Conservation (phyloP, 2,888 invertebrate genomes). For the Watsonalla binaria region DNA sequence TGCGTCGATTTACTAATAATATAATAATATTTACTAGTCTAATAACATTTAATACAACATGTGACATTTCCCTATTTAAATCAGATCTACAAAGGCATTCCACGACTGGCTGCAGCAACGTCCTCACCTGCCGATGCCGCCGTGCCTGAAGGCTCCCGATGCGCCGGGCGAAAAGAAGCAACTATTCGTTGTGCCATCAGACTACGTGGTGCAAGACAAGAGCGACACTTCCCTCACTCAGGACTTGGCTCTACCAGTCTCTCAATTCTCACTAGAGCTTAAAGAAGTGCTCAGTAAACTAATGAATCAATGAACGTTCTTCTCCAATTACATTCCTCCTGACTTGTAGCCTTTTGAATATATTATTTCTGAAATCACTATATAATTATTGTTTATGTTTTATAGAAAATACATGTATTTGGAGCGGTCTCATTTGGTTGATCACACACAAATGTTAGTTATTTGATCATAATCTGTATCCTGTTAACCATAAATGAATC, state of each 20-base stretch:
- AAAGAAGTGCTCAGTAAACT: conserved; percentile 64
- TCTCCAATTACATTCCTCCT: background rate
- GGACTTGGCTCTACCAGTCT: conserved; percentile 60
- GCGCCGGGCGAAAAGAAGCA: conserved; percentile 46
- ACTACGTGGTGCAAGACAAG: conserved; percentile 47
- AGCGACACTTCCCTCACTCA: conserved; percentile 28
- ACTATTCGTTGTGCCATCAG: conserved; percentile 61
- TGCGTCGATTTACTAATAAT: no score
- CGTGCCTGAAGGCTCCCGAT: conserved; percentile 37
- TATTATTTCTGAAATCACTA: background rate
- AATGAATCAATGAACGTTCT: conserved; percentile 37
- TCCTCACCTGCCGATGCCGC: conserved; percentile 57
- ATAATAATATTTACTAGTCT: no score
- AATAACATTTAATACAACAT: no score
- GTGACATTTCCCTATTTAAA: conserved; percentile 2
- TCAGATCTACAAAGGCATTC: conserved; percentile 67
- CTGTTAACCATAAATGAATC: no score
- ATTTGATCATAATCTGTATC: no score
- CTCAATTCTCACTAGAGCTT: conserved; percentile 58
- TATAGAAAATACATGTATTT: background rate
- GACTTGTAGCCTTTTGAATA: background rate
- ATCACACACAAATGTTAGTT: no score
- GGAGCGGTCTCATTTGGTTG: no score
- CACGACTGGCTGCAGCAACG: conserved; percentile 49
- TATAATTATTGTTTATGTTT: background rate